phyloP scores from a whole-genome alignment of 2,888 invertebrate species.

The Habrosyne pyritoides region DNA sequence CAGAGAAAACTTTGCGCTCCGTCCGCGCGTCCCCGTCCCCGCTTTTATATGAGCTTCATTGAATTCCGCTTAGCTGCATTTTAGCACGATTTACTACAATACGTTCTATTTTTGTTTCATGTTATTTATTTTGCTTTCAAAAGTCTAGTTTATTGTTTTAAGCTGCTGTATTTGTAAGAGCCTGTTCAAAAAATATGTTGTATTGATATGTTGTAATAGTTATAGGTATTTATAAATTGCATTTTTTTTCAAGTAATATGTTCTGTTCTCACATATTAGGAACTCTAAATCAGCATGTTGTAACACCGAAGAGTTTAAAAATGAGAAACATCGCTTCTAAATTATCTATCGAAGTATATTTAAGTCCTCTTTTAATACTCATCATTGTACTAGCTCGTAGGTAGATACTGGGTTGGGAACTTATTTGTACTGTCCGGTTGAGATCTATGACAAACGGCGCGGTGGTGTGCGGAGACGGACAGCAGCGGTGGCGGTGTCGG shows the following conservation, averaged over 20 bases:
- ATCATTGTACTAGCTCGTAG: background rate
- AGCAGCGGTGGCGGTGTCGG: conserved; percentile 22
- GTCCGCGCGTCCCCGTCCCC: conserved; percentile 33
- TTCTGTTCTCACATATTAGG: too few species aligned
- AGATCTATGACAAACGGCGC: conserved; percentile 29
- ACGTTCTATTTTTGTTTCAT: conserved; percentile 35
- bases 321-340: background rate
- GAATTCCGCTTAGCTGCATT: conserved; percentile 63
- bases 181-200: background rate
- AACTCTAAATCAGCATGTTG: too few species aligned
- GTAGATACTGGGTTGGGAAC: too few species aligned
- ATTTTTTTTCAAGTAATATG: too few species aligned
- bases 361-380: conserved; percentile 5
- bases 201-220: background rate
- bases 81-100: conserved; percentile 33
- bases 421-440: conserved; percentile 12
- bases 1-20: conserved; percentile 54
- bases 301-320: too few species aligned
- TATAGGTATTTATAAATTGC: too few species aligned
- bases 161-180: background rate
- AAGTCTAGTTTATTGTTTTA: background rate
- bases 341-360: background rate
- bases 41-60: conserved; percentile 66
- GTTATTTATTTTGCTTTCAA: conserved; percentile 23
- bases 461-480: conserved; percentile 34